Conservation (phyloP, 2,113 vertebrate genomes). For the Zonotrichia leucophrys region DNA sequence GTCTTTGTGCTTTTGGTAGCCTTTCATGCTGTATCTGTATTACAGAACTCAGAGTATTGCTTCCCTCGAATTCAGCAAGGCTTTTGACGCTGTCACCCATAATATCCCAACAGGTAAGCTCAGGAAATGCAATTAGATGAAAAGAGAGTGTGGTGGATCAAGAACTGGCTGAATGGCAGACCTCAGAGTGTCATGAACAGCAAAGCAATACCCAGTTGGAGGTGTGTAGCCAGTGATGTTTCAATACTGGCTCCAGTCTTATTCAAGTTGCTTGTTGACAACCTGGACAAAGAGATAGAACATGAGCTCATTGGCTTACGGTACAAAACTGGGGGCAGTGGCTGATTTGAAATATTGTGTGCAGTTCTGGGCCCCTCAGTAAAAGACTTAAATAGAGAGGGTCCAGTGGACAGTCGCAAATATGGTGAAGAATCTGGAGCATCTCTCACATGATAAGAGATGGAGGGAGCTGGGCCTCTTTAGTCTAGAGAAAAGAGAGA, state of each 20-base stretch:
- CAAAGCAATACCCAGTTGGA: background rate
- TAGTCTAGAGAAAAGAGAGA: background rate
- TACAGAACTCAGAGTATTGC: background rate
- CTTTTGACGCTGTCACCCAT: background rate
- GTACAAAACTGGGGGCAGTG: fast-evolving
- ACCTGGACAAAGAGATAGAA: background rate
- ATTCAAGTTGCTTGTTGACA: background rate
- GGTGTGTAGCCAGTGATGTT: background rate
- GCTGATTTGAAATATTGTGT: background rate
- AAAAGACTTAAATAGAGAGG: background rate
- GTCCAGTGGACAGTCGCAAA: background rate
- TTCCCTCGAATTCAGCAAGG: fast-evolving
- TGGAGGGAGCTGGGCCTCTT: background rate
- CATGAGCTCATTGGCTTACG: background rate
- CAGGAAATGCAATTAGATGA: background rate
- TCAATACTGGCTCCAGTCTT: background rate
- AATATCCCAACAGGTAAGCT: background rate
- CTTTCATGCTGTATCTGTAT: background rate
- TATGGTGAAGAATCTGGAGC: background rate
- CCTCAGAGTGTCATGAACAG: background rate
- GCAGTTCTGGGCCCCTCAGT: background rate
- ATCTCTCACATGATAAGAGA: background rate
- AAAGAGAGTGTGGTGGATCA: background rate
- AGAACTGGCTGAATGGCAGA: background rate
- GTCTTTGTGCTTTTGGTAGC: background rate